Conservation (phyloP, 37 sponge, comb jelly and placozoan species). For the Diacarnus erythraeanus region DNA sequence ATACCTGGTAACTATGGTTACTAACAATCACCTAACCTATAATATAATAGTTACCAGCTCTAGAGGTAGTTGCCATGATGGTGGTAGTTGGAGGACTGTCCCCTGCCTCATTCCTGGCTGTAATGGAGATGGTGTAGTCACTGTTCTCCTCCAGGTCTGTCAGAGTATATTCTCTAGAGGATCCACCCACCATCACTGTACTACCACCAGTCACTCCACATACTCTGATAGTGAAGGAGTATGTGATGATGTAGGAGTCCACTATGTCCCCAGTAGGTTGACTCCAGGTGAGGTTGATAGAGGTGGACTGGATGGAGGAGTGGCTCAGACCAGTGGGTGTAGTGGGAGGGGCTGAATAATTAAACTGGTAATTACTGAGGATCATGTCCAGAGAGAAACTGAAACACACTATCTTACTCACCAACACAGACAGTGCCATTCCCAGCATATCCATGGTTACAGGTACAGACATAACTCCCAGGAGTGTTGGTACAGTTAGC, state of each 20-base stretch:
- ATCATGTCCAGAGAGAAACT: too few species aligned
- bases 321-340: neutral
- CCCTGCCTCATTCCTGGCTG: constrained; percentile 23
- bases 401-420: too few species aligned
- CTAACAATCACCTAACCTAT: neutral
- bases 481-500: too few species aligned
- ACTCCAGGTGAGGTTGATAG: constrained; percentile 26
- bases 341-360: constrained; percentile 1
- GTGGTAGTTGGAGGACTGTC: neutral
- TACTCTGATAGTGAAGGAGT: neutral
- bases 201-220: neutral
- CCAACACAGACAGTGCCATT: too few species aligned
- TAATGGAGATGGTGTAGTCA: constrained; percentile 18
- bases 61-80: neutral
- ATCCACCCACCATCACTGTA: neutral
- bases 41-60: neutral
- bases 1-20: neutral
- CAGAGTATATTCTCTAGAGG: neutral
- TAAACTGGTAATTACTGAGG: too few species aligned
- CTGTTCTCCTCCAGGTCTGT: constrained; percentile 23
- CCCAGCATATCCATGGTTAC: too few species aligned
- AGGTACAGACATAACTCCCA: too few species aligned
- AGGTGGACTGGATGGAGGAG: constrained; percentile 2
- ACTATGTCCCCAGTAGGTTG: constrained; percentile 18
- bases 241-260: constrained; percentile 13